These are phyloP conservation scores for Trachelus troglodyta DNA, from an alignment of 2,888 invertebrate genomes.

Conservation along the genomic window DNA sequence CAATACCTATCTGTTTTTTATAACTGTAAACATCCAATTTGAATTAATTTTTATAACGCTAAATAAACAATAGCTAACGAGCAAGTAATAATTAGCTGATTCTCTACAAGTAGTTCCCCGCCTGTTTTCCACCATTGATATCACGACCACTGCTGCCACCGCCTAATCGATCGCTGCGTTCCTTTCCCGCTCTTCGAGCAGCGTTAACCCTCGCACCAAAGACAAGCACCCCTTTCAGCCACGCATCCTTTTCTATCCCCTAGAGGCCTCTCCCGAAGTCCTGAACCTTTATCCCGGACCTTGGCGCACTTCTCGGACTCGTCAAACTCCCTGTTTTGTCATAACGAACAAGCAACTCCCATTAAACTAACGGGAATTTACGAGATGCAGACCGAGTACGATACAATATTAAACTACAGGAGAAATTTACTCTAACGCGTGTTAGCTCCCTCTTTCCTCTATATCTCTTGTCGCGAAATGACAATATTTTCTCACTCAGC, in stretches of 20 bases:
- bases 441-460: not conserved
- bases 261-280: not conserved
- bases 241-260: slow-evolving; percentile 10
- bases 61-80: too few relatives aligned
- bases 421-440: slow-evolving; percentile 13
- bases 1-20: too few relatives aligned
- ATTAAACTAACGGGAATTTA: slow-evolving; percentile 60
- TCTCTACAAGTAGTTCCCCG: not conserved
- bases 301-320: slow-evolving; percentile 34
- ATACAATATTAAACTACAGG: slow-evolving; percentile 15
- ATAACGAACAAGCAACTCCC: slow-evolving; percentile 44
- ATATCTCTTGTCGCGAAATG: too few relatives aligned
- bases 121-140: slow-evolving; percentile 11
- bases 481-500: too few relatives aligned
- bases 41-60: too few relatives aligned
- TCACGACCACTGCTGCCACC: slow-evolving; percentile 16
- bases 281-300: slow-evolving; percentile 13
- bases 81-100: too few relatives aligned
- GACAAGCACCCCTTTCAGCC: slow-evolving; percentile 6
- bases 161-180: slow-evolving; percentile 38
- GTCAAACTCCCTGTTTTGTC: slow-evolving; percentile 14
- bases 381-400: slow-evolving; percentile 23
- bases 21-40: too few relatives aligned
- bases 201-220: slow-evolving; percentile 1
- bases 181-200: slow-evolving; percentile 20